Conservation (phyloP, 2,888 invertebrate genomes). For the Belgica antarctica region DNA sequence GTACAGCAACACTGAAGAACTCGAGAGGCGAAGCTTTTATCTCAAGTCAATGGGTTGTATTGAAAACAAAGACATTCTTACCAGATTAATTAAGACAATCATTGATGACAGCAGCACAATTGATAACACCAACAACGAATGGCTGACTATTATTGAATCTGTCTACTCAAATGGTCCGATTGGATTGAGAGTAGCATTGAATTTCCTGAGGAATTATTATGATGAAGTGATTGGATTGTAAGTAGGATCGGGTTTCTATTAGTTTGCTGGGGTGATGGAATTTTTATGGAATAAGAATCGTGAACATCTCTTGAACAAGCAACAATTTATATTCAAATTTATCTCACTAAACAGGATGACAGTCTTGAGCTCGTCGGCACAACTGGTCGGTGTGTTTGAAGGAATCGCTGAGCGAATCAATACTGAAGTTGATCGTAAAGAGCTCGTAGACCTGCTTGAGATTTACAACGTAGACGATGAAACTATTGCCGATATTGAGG, state of each 20-base stretch:
- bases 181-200: conserved; percentile 21
- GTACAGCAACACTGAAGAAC: neutral
- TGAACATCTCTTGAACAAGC: neutral
- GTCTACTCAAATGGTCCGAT: conserved; percentile 14
- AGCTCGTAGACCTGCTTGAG: conserved; percentile 24
- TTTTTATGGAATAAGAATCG: no score
- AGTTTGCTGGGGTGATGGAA: neutral
- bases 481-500: neutral
- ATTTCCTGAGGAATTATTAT: conserved; percentile 10
- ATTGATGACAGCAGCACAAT: conserved; percentile 20
- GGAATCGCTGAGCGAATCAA: conserved; percentile 27
- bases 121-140: neutral
- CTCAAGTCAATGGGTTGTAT: conserved; percentile 30
- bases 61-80: conserved; percentile 28
- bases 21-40: neutral
- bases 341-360: neutral
- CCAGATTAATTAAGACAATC: conserved; percentile 23
- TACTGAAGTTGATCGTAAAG: neutral
- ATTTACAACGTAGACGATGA: conserved; percentile 21
- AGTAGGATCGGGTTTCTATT: no score
- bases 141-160: conserved; percentile 23
- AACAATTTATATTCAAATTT: neutral
- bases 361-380: neutral
- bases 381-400: no score
- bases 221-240: conserved; percentile 35